Percentiles rank a stretch among this genome's conserved stretches.
These are phyloP conservation scores for Rattus rattus DNA, from an alignment of 2,113 vertebrate genomes.

Conservation along the genomic window DNA sequence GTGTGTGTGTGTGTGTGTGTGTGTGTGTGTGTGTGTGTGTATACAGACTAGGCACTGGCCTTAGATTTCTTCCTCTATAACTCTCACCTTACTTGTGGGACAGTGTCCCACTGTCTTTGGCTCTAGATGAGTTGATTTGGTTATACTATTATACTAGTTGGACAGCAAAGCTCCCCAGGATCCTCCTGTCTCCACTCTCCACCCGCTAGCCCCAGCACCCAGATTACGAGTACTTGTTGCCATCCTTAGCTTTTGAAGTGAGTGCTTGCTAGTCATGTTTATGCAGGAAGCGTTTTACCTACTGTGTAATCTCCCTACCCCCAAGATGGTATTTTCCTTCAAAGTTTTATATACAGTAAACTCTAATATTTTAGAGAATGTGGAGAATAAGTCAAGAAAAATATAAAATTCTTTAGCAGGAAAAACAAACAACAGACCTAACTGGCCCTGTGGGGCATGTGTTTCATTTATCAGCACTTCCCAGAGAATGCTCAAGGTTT, in stretches of 20 bases:
- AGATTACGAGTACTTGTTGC: too few relatives aligned
- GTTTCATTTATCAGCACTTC: not conserved
- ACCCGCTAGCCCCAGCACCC: not conserved
- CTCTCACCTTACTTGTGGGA: not conserved
- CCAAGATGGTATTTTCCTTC: slow-evolving; percentile 25
- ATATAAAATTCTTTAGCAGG: not conserved
- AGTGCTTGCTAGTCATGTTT: not conserved
- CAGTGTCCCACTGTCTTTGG: not conserved
- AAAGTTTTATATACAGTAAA: not conserved
- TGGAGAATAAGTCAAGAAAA: slow-evolving; percentile 47
- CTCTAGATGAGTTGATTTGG: not conserved
- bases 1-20: not conserved
- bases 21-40: not conserved
- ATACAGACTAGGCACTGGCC: too few relatives aligned
- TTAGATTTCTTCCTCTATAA: not conserved
- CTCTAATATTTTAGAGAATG: not conserved
- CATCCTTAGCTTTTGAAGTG: not conserved
- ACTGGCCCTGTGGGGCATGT: not conserved
- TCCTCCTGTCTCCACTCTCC: not conserved
- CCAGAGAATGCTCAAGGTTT: slow-evolving; percentile 7
- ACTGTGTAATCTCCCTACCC: too few relatives aligned
- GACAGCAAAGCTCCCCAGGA: not conserved
- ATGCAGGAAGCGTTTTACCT: not conserved
- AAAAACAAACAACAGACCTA: not conserved
- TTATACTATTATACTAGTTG: not conserved